A percentile compares a stretch with the other conserved stretches of the same genome.
phyloP scores from a whole-genome alignment of 2,113 vertebrate species.

The Cardinalis cardinalis region DNA sequence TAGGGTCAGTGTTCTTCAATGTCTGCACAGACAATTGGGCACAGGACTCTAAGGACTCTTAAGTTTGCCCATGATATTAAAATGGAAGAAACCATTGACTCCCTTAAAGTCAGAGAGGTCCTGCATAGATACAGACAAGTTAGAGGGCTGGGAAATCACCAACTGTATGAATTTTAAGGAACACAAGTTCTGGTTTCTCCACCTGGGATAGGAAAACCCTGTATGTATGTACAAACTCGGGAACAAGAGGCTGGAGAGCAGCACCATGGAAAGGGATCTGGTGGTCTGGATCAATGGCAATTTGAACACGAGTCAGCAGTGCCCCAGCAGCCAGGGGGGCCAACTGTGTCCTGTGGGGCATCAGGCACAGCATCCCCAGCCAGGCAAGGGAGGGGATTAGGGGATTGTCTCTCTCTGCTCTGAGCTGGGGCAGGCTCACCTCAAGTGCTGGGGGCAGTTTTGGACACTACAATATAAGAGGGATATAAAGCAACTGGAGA shows the following conservation, averaged over 20 bases:
- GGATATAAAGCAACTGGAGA: background rate
- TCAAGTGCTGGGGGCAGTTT: accelerated
- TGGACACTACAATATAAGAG: background rate
- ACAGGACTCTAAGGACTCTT: background rate
- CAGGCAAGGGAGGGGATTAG: accelerated
- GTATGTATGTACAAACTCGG: background rate
- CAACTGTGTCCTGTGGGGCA: accelerated
- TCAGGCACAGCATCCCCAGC: background rate
- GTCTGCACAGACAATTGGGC: background rate
- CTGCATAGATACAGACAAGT: background rate
- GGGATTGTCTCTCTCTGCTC: background rate
- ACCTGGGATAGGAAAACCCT: background rate
- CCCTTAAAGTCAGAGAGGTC: background rate
- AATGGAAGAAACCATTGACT: background rate
- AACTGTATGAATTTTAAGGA: background rate
- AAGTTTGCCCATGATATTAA: background rate
- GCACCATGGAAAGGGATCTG: background rate
- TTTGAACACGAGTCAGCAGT: background rate
- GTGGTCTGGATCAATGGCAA: accelerated
- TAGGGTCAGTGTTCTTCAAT: background rate
- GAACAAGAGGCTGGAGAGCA: background rate
- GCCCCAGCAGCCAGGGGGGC: background rate
- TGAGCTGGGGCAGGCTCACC: background rate
- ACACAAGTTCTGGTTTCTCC: background rate
- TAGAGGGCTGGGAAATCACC: background rate